These are phyloP conservation scores for Microctonus aethiopoides DNA, from an alignment of 2,888 invertebrate species.

Conservation along the genomic window DNA sequence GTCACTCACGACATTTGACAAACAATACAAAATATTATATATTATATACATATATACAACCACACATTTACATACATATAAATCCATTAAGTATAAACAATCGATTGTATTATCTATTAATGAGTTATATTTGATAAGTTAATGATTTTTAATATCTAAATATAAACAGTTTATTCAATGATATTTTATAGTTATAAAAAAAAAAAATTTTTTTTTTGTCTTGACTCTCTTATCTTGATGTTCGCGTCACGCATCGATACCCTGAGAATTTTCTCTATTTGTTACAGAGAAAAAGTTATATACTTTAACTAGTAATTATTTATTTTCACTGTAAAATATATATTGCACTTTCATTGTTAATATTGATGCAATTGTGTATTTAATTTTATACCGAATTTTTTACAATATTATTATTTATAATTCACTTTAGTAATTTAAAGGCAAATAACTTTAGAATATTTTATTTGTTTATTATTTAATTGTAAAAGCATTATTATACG, in stretches of 20 bases:
- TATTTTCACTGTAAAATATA: neutral
- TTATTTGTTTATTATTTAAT: too few relatives aligned
- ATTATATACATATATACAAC: conserved; percentile 13
- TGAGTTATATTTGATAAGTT: too few relatives aligned
- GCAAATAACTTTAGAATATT: too few relatives aligned
- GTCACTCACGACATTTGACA: conserved; percentile 53
- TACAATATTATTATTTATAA: neutral
- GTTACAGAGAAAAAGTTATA: neutral
- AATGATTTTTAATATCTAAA: too few relatives aligned
- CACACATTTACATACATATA: too few relatives aligned
- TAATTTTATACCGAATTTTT: neutral
- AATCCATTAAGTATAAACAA: too few relatives aligned
- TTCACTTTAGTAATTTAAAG: too few relatives aligned
- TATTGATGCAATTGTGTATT: neutral
- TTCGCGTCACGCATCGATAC: conserved; percentile 47
- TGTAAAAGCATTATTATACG: too few relatives aligned
- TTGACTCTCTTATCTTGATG: conserved; percentile 31
- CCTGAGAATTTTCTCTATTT: conserved; percentile 41
- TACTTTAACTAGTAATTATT: neutral
- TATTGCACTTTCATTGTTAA: neutral
- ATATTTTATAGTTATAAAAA: neutral
- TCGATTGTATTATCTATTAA: too few relatives aligned
- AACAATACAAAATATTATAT: conserved; percentile 36
- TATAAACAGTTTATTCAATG: too few relatives aligned
- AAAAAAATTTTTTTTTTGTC: conserved; percentile 11